phyloP scores from a whole-genome alignment of 2,113 vertebrate genomes.

The Symphodus melops region DNA sequence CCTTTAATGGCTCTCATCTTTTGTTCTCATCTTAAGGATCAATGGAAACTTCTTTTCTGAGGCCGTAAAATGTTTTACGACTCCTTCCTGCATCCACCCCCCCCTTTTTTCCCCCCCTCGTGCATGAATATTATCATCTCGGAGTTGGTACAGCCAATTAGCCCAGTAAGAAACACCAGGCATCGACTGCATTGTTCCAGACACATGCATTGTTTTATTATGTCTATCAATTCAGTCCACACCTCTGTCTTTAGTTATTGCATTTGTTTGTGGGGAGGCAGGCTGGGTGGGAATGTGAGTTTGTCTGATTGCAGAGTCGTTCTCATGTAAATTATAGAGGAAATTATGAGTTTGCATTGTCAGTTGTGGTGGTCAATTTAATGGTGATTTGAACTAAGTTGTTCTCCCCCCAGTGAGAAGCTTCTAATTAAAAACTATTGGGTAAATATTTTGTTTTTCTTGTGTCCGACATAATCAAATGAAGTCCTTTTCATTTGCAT shows the following conservation, averaged over 20 bases:
- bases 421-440: constrained; percentile 36
- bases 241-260: constrained; percentile 35
- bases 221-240: constrained; percentile 34
- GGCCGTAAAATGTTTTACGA: constrained; percentile 40
- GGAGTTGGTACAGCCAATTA: constrained; percentile 32
- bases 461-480: constrained; percentile 21
- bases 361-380: constrained; percentile 35
- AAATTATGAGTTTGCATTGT: constrained; percentile 50
- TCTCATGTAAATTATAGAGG: constrained; percentile 50
- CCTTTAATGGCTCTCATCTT: constrained; percentile 31
- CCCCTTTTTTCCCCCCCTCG: not conserved
- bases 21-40: constrained; percentile 48
- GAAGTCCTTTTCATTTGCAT: constrained; percentile 7
- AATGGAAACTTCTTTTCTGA: constrained; percentile 43
- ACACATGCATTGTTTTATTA: constrained; percentile 47
- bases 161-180: constrained; percentile 10
- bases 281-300: constrained; percentile 29
- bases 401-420: constrained; percentile 25
- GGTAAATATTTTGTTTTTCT: constrained; percentile 33
- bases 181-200: constrained; percentile 7
- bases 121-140: constrained; percentile 25
- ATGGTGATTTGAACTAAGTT: constrained; percentile 37
- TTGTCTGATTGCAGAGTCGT: constrained; percentile 49
- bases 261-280: constrained; percentile 26
- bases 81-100: not conserved